Evolutionary conservation across 2,888 invertebrate genomes (phyloP).

Genomic region (Mythimna albipuncta): DNA sequence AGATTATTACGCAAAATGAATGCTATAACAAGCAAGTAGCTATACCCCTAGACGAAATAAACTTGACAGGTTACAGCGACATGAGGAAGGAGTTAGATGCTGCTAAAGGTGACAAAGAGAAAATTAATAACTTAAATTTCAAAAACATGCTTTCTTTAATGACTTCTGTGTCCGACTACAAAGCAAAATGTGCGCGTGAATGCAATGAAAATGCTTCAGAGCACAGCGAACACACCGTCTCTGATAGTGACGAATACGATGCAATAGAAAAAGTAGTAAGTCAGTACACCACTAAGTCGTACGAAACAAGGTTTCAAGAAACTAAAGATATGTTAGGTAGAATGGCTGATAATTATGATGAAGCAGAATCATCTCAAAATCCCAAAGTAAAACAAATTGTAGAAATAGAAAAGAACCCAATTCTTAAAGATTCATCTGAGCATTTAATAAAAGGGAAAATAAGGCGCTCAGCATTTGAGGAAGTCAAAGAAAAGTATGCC

Average conservation of each 20-base stretch:
- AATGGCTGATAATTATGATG: slow-evolving; percentile 82
- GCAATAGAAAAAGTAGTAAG: slow-evolving; percentile 84
- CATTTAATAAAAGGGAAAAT: slow-evolving; percentile 74
- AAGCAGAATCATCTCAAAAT: slow-evolving; percentile 60
- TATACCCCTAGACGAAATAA: slow-evolving; percentile 81
- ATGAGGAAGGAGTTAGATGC: slow-evolving; percentile 78
- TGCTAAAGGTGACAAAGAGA: slow-evolving; percentile 74
- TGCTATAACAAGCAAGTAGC: slow-evolving; percentile 67
- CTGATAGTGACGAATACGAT: slow-evolving; percentile 75
- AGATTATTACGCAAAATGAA: slow-evolving; percentile 76
- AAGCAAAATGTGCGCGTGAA: slow-evolving; percentile 63
- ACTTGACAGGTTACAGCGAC: slow-evolving; percentile 73
- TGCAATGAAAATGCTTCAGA: slow-evolving; percentile 49
- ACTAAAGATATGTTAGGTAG: slow-evolving; percentile 83
- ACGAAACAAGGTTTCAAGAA: slow-evolving; percentile 84
- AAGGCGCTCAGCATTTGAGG: slow-evolving; percentile 74
- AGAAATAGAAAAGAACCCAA: slow-evolving; percentile 68
- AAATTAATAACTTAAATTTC: slow-evolving; percentile 79
- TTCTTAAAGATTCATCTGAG: slow-evolving; percentile 80
- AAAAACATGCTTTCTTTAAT: slow-evolving; percentile 82
- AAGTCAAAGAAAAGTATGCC: slow-evolving; percentile 79
- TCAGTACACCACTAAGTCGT: slow-evolving; percentile 84
- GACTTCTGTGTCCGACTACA: slow-evolving; percentile 74
- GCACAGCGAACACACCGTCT: slow-evolving; percentile 54
- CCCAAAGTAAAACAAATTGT: slow-evolving; percentile 43